A percentile compares a stretch with the other conserved stretches of the same genome.
phyloP scores from a whole-genome alignment of 2,113 vertebrate species.

The Chinchilla lanigera region DNA sequence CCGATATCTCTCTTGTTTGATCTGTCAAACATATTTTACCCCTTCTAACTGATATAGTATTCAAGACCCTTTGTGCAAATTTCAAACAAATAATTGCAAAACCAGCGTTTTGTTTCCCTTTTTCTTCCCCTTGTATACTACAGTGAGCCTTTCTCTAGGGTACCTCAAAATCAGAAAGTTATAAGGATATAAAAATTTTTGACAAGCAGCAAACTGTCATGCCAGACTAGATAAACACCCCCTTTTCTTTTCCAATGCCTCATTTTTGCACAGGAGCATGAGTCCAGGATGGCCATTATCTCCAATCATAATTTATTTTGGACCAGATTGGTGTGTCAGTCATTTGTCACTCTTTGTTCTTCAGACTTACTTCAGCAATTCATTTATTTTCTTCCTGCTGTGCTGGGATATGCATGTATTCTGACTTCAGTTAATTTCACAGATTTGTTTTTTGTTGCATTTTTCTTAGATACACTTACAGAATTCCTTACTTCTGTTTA shows the following conservation, averaged over 20 bases:
- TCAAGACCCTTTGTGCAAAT: neutral
- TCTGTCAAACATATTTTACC: neutral
- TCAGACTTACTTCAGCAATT: conserved; percentile 49
- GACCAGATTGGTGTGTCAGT: conserved; percentile 59
- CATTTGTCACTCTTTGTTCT: conserved; percentile 28
- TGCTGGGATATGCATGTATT: neutral
- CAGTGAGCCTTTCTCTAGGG: conserved; percentile 50
- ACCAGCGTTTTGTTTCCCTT: neutral
- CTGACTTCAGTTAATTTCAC: conserved; percentile 2
- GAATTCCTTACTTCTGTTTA: neutral
- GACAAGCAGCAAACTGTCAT: conserved; percentile 55
- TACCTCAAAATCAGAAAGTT: conserved; percentile 57
- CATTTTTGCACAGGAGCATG: conserved; percentile 44
- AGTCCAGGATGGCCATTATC: conserved; percentile 56
- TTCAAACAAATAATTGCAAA: conserved; percentile 14
- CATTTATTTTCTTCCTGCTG: conserved; percentile 16
- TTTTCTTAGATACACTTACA: neutral
- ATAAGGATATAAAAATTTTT: conserved; percentile 41
- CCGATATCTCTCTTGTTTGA: neutral
- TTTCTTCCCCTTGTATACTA: conserved; percentile 12
- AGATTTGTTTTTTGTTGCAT: neutral
- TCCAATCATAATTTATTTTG: conserved; percentile 78
- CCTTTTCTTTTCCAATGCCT: conserved; percentile 34
- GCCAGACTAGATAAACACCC: conserved; percentile 59
- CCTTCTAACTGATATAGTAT: conserved; percentile 17